Evolutionary conservation across 2,797 vertebrate genomes (phyloP).

Genomic region (Avahi laniger): DNA sequence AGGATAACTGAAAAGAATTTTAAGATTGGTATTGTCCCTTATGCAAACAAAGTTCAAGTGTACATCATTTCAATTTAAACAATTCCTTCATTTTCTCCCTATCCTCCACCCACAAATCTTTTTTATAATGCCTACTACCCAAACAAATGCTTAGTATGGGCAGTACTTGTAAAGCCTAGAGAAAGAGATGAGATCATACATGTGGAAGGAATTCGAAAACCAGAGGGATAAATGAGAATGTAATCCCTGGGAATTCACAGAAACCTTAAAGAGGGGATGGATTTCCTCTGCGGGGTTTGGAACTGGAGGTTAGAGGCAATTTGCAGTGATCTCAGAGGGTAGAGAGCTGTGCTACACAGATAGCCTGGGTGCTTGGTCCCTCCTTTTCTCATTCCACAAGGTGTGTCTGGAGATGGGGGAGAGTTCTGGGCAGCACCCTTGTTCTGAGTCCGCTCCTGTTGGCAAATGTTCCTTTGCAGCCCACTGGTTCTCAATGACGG

Average conservation of each 20-base stretch:
- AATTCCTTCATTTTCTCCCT: not conserved
- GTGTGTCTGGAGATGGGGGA: not conserved
- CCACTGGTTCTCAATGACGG: not conserved
- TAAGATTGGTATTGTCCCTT: not conserved
- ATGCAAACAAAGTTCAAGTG: not conserved
- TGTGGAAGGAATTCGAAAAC: not conserved
- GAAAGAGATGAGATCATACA: not conserved
- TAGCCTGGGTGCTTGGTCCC: not conserved
- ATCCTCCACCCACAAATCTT: not conserved
- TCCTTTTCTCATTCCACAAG: not conserved
- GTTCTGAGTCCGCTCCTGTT: not conserved
- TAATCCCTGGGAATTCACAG: not conserved
- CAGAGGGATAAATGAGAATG: not conserved
- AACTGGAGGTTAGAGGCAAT: not conserved
- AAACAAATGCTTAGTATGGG: not conserved
- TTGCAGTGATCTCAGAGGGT: not conserved
- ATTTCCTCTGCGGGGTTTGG: not conserved
- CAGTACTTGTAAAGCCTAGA: not conserved
- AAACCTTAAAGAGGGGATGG: not conserved
- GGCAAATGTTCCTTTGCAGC: not conserved
- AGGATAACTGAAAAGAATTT: not conserved
- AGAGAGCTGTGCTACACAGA: not conserved
- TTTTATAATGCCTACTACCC: not conserved
- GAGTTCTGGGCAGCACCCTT: not conserved
- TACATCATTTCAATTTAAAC: not conserved